Conservation (phyloP, 2,113 vertebrate genomes). For the Morone chrysops region DNA sequence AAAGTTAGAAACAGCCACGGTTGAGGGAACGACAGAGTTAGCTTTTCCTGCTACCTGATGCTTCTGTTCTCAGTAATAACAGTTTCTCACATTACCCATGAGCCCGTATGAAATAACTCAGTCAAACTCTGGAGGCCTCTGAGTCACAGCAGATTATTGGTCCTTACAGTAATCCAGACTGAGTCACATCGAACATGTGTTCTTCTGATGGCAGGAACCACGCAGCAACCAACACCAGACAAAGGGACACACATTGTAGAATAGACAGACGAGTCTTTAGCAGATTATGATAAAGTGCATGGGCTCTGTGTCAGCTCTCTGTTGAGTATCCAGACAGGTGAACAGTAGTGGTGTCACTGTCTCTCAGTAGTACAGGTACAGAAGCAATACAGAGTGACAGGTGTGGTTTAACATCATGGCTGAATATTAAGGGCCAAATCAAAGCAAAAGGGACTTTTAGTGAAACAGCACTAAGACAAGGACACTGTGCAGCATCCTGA, state of each 20-base stretch:
- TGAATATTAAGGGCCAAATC: neutral
- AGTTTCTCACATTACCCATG: neutral
- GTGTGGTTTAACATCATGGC: neutral
- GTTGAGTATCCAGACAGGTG: neutral
- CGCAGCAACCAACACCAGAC: neutral
- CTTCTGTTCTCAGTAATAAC: neutral
- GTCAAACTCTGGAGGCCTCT: neutral
- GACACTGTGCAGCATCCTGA: no score
- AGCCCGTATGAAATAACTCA: neutral
- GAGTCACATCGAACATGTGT: neutral
- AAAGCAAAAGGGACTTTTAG: no score
- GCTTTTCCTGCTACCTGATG: neutral
- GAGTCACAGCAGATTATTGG: neutral
- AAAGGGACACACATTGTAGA: neutral
- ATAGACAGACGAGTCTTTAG: neutral
- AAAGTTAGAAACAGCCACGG: no score
- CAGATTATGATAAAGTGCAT: neutral
- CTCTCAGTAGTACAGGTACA: neutral
- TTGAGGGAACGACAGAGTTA: neutral
- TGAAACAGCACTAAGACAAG: neutral
- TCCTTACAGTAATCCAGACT: neutral
- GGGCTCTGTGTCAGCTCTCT: neutral
- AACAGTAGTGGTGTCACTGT: no score
- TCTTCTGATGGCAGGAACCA: neutral
- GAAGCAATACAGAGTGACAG: neutral